Conservation (phyloP, 53 echinoderm and acorn worm genomes). For the Henricia sp. region DNA sequence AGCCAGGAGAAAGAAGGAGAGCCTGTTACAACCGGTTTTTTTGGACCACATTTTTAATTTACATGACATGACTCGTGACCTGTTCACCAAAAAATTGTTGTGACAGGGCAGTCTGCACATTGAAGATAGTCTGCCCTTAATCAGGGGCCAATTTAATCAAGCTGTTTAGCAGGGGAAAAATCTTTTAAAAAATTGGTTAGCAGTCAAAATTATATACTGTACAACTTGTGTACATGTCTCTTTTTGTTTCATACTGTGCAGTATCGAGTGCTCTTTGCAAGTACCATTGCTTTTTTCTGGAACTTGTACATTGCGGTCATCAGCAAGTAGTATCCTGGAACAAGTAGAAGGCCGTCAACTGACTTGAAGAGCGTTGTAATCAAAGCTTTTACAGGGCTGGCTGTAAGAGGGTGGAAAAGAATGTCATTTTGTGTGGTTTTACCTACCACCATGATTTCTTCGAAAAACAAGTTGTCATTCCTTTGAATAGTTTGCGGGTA, state of each 20-base stretch:
- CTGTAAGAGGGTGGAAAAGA: too few species aligned
- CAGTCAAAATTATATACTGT: background rate
- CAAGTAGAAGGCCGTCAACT: slow-evolving; percentile 4
- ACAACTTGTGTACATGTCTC: background rate
- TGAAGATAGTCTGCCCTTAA: too few species aligned
- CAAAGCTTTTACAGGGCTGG: background rate
- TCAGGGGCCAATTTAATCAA: too few species aligned
- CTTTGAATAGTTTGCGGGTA: background rate
- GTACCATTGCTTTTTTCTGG: slow-evolving; percentile 85
- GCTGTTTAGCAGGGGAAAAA: too few species aligned
- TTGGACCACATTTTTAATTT: too few species aligned
- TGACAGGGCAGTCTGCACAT: too few species aligned
- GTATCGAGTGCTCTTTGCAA: slow-evolving; percentile 92
- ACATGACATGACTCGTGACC: too few species aligned
- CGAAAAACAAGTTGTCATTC: background rate
- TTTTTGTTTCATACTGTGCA: slow-evolving; percentile 21
- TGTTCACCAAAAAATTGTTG: too few species aligned
- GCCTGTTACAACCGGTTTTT: too few species aligned
- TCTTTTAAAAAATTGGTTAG: too few species aligned
- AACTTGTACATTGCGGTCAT: slow-evolving; percentile 75
- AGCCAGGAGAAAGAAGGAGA: too few species aligned
- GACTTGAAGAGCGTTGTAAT: background rate
- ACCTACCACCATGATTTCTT: background rate
- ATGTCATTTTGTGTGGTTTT: background rate
- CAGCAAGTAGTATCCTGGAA: slow-evolving; percentile 29